Percentiles rank a stretch among this genome's conserved stretches.
phyloP scores from a whole-genome alignment of 2,888 invertebrate genomes.

The Molanna angustata region DNA sequence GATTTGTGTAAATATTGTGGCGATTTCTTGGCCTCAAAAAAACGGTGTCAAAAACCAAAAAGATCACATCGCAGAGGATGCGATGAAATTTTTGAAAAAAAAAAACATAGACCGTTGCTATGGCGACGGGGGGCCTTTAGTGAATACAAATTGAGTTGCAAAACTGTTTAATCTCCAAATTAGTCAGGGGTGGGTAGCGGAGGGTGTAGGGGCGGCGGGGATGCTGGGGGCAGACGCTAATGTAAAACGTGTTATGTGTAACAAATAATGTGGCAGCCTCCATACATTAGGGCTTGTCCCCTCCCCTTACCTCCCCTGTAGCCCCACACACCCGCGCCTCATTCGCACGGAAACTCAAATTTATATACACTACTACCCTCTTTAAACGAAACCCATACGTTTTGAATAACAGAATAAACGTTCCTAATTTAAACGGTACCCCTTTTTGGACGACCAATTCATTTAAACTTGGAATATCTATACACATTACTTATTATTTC shows the following conservation, averaged over 20 bases:
- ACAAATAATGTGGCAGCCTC: conserved; percentile 30
- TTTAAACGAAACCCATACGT: no score
- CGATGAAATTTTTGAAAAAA: not conserved
- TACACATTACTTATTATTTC: no score
- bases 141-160: conserved; percentile 49
- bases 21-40: no score
- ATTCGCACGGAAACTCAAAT: no score
- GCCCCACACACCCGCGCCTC: not conserved
- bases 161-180: conserved; percentile 55
- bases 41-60: not conserved
- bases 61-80: no score
- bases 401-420: no score
- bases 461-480: no score
- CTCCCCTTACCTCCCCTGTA: not conserved
- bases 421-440: no score
- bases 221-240: conserved; percentile 24
- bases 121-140: conserved; percentile 26
- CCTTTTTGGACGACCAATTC: no score
- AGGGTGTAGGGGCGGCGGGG: conserved; percentile 29
- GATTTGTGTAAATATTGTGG: no score
- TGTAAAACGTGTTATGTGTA: conserved; percentile 34
- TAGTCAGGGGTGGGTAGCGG: conserved; percentile 42
- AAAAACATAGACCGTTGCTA: conserved; percentile 17
- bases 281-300: conserved; percentile 21
- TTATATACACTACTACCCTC: no score